Conservation (phyloP, 1,140 invertebrate genomes). For the Daktulosphaira vitifoliae region DNA sequence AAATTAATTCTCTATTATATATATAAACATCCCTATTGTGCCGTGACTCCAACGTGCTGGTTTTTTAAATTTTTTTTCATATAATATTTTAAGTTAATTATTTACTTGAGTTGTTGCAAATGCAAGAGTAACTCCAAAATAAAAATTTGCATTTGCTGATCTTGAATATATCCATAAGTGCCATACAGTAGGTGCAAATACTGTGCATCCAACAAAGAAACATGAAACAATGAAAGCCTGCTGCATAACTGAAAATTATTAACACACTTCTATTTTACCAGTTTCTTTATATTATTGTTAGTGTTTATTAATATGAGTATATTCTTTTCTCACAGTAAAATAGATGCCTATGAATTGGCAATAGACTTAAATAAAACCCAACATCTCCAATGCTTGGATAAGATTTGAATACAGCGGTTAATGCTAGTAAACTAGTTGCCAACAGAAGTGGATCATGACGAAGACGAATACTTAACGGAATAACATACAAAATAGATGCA, state of each 20-base stretch:
- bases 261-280: slow-evolving; percentile 20
- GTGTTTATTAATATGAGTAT: background rate
- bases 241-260: slow-evolving; percentile 63
- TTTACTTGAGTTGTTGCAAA: slow-evolving; percentile 77
- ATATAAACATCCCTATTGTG: too few relatives aligned
- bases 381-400: slow-evolving; percentile 94
- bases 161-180: slow-evolving; percentile 97
- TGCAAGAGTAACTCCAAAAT: slow-evolving; percentile 93
- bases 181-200: slow-evolving; percentile 90
- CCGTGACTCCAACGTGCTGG: too few relatives aligned
- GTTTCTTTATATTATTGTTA: background rate
- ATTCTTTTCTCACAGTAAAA: slow-evolving; percentile 65
- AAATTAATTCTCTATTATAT: too few relatives aligned
- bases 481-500: slow-evolving; percentile 76
- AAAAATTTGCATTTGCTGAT: slow-evolving; percentile 98
- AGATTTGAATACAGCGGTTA: slow-evolving; percentile 89
- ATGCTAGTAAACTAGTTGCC: slow-evolving; percentile 69
- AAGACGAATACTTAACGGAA: slow-evolving; percentile 79
- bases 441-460: slow-evolving; percentile 78
- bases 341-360: slow-evolving; percentile 86
- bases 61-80: too few relatives aligned
- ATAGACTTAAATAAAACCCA: slow-evolving; percentile 78
- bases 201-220: slow-evolving; percentile 77
- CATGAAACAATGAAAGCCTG: slow-evolving; percentile 86
- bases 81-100: too few relatives aligned